phyloP scores from a whole-genome alignment of 2,888 invertebrate genomes.

The Gastrophysa polygoni region DNA sequence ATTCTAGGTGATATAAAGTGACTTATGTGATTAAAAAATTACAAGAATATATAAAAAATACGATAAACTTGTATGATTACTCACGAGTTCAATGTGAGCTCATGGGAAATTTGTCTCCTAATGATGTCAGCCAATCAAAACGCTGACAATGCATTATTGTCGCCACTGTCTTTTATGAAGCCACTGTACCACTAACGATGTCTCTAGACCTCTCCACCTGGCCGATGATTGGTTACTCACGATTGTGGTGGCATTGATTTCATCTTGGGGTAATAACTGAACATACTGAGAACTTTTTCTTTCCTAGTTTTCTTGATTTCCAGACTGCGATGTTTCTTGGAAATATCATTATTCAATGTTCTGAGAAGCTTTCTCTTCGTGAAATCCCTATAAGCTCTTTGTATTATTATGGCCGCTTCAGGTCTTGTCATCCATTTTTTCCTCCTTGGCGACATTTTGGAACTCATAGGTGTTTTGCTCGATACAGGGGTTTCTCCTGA shows the following conservation, averaged over 20 bases:
- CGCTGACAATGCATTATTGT: no score
- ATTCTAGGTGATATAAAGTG: no score
- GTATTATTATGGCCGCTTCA: constrained; percentile 34
- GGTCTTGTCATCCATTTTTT: constrained; percentile 10
- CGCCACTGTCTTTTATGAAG: no score
- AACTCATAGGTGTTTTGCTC: not conserved
- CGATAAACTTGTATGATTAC: no score
- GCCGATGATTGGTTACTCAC: constrained; percentile 13
- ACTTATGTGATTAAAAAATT: no score
- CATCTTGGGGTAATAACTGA: constrained; percentile 5
- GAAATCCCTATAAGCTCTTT: constrained; percentile 34
- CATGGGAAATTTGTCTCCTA: no score
- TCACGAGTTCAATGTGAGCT: no score
- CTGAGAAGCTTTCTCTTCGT: constrained; percentile 18
- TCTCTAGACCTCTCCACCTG: no score
- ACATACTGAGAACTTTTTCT: constrained; percentile 19
- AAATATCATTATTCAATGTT: constrained; percentile 9
- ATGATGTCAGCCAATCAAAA: no score
- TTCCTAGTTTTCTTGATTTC: constrained; percentile 10
- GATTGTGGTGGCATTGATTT: constrained; percentile 2
- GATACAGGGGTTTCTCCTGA: not conserved
- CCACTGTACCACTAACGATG: no score
- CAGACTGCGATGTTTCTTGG: constrained; percentile 6
- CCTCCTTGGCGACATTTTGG: not conserved
- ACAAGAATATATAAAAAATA: no score